Conservation (phyloP, 2,113 vertebrate genomes). For the Oryzias curvinotus region DNA sequence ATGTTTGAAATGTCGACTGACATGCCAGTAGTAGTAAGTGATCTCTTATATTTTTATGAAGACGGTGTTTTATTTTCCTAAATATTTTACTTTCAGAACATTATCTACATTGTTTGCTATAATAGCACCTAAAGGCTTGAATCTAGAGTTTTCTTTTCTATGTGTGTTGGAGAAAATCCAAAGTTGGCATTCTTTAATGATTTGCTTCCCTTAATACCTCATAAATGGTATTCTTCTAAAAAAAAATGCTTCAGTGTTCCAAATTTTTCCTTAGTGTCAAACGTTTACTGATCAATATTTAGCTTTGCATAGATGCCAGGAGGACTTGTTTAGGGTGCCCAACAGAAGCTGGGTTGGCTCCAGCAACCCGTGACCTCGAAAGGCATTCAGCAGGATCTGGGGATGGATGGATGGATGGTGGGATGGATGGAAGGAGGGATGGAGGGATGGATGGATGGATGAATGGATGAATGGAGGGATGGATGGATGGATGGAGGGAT, state of each 20-base stretch:
- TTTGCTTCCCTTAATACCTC: conserved; percentile 52
- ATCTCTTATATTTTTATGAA: conserved; percentile 40
- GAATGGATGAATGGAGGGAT: too few relatives aligned
- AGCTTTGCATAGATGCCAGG: conserved; percentile 46
- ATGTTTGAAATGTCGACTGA: conserved; percentile 8
- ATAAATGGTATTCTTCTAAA: conserved; percentile 34
- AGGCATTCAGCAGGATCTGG: too few relatives aligned
- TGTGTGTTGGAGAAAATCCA: conserved; percentile 49
- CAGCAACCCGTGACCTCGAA: too few relatives aligned
- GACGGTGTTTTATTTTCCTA: conserved; percentile 36
- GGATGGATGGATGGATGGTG: too few relatives aligned
- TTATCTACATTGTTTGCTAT: conserved; percentile 24
- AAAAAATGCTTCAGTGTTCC: conserved; percentile 50
- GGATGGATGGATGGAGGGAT: too few relatives aligned
- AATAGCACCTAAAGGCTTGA: conserved; percentile 35
- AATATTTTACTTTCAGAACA: conserved; percentile 12
- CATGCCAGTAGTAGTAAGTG: conserved; percentile 20
- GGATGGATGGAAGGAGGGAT: too few relatives aligned
- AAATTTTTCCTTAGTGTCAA: conserved; percentile 41
- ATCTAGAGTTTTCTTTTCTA: conserved; percentile 25
- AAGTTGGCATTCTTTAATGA: conserved; percentile 32
- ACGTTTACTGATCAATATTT: conserved; percentile 15
- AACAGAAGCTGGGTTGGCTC: too few relatives aligned
- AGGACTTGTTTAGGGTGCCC: neutral
- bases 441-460: too few relatives aligned